Conservation (phyloP, 2,113 vertebrate species). For the Eulacestoma nigropectus region DNA sequence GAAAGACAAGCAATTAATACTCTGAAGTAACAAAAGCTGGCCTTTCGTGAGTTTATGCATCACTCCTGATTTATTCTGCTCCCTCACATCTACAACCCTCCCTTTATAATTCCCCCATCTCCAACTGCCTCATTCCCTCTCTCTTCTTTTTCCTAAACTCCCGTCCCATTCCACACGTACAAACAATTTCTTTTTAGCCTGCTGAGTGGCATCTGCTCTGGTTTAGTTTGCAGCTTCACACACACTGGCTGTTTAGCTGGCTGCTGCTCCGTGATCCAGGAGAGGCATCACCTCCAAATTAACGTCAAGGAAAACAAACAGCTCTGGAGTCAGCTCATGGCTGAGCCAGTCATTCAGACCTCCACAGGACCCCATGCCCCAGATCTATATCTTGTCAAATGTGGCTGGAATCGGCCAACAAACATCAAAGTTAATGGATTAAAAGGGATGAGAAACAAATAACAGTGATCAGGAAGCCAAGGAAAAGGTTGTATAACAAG, state of each 20-base stretch:
- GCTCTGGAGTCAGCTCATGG: background rate
- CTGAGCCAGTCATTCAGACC: background rate
- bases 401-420: background rate
- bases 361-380: background rate
- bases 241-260: background rate
- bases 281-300: background rate
- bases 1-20: background rate
- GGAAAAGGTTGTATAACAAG: background rate
- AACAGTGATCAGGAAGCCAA: background rate
- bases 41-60: background rate
- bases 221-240: background rate
- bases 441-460: background rate
- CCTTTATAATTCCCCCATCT: background rate
- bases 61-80: background rate
- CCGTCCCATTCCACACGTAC: background rate
- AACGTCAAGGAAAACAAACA: background rate
- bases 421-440: background rate
- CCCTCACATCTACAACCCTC: background rate
- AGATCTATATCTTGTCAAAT: accelerated
- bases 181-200: background rate
- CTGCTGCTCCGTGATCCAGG: background rate
- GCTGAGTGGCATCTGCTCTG: background rate
- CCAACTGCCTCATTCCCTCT: background rate
- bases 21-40: background rate
- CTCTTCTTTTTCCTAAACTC: background rate